Evolutionary conservation across 1,140 invertebrate genomes (phyloP).

Genomic region (Melitaea cinxia): DNA sequence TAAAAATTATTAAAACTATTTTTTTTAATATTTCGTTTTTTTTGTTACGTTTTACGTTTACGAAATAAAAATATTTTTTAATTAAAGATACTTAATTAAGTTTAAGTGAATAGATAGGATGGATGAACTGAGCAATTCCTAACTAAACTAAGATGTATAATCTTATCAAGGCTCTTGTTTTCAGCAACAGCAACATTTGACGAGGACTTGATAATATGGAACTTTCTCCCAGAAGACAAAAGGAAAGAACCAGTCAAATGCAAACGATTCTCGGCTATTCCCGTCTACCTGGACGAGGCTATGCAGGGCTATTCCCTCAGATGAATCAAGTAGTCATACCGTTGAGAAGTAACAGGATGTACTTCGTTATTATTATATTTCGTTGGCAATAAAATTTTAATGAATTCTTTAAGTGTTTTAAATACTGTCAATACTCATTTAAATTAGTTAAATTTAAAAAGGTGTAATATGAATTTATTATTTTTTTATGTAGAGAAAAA

Average conservation of each 20-base stretch:
- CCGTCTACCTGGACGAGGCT: conserved; percentile 53
- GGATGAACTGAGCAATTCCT: no score
- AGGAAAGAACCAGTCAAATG: conserved; percentile 42
- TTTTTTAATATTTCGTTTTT: background rate
- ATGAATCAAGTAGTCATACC: conserved; percentile 32
- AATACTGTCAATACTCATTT: background rate
- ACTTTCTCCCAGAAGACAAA: conserved; percentile 68
- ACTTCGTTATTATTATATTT: conserved; percentile 22
- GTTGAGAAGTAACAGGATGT: conserved; percentile 41
- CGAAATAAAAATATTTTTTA: no score
- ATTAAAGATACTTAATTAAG: no score
- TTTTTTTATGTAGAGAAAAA: no score
- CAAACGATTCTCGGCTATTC: conserved; percentile 50
- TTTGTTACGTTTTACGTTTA: no score
- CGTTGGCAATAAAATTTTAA: conserved; percentile 24
- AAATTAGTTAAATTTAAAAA: no score
- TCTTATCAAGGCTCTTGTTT: conserved; percentile 6
- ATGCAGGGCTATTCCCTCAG: conserved; percentile 52
- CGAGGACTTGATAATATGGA: conserved; percentile 73
- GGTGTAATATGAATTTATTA: no score
- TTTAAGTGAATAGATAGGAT: no score
- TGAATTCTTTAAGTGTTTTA: background rate
- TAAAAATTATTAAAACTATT: background rate
- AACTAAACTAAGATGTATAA: no score
- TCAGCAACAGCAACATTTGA: conserved; percentile 68